Percentiles rank a stretch among this genome's conserved stretches.
Evolutionary conservation across 2,113 vertebrate species (phyloP).

Genomic region (Anser brachyrhynchus): DNA sequence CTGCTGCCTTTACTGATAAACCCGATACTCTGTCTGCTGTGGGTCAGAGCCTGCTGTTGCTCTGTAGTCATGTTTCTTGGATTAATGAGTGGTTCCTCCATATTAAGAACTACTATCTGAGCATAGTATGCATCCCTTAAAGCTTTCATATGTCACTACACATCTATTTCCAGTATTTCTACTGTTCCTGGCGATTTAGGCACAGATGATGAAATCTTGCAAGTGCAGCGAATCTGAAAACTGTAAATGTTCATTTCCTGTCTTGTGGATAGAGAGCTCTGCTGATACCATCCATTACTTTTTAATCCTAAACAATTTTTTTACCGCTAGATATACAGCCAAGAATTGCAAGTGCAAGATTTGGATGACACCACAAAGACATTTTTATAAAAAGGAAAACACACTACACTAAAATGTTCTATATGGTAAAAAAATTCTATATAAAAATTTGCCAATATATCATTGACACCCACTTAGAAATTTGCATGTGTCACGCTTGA

Average conservation of each 20-base stretch:
- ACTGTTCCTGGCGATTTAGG: neutral
- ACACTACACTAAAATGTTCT: neutral
- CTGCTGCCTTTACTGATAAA: constrained; percentile 63
- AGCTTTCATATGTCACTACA: neutral
- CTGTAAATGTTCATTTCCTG: neutral
- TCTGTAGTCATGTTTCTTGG: neutral
- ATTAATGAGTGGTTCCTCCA: neutral
- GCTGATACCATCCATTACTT: constrained; percentile 14
- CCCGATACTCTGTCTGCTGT: neutral
- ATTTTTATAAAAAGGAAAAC: constrained; percentile 20
- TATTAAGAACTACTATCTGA: constrained; percentile 22
- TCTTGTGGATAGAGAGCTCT: neutral
- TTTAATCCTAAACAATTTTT: constrained; percentile 49
- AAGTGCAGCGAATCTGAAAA: neutral
- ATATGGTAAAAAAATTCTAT: neutral
- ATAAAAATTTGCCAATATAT: neutral
- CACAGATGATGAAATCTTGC: constrained; percentile 5
- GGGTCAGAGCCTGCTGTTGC: constrained; percentile 51
- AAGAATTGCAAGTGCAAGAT: neutral
- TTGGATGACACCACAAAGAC: neutral
- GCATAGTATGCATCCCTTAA: neutral
- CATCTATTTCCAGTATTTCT: constrained; percentile 18
- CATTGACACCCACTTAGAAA: neutral
- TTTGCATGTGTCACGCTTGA: neutral
- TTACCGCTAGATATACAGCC: neutral